Base-by-base conservation (phyloP, 2,113 vertebrate species). In the Perca flavescens region DNA sequence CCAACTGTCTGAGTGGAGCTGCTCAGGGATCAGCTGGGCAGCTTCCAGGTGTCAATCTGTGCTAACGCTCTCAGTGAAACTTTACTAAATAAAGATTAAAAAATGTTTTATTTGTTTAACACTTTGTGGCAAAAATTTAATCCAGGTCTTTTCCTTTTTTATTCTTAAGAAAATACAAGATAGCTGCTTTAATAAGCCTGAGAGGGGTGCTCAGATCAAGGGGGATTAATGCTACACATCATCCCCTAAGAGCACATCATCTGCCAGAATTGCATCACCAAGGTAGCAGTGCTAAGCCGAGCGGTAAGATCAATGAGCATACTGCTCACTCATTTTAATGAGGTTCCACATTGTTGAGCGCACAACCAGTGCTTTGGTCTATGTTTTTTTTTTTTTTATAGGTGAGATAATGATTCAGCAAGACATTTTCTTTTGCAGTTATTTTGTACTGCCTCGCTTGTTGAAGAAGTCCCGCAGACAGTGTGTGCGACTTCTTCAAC, bases 131-230 rank as follows among this genome's bases (percentile, higher is more conserved):
- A 28, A 46, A 43, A 13, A 19, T 1, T 28, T 5, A 28, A 6
- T 14, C 54, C 22, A n/a, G 1, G 5, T 36, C 5, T 49, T 9
- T 57, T 49, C 10, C 6, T 36, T 43, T 40, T 43, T 43, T 40
- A 57, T 65, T 46, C 22, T 54, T 21, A 76, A 65, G n/a, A 65
- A n/a, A n/a, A 50, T 10, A 34, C 3, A 25, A 40, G 36, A n/a
- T 28, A 64, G 58, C 80, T 58, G 17, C 53, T 52, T 56, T 19
- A 93, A 91, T 40, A 91, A 94, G 66, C 87, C 89, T 4, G 87
- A 88, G 60, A 91, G 70, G 0, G 85, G 88, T 68, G 92, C 92
- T 79, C 91, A 87, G 86, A 92, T 93, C 17, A 91, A 70, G 79
- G 5, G 0, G 12, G 54, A 62, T 67, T 50, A 75, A 17, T 2